Conservation (phyloP, 2,888 invertebrate genomes). For the Calameuta pallipes region DNA sequence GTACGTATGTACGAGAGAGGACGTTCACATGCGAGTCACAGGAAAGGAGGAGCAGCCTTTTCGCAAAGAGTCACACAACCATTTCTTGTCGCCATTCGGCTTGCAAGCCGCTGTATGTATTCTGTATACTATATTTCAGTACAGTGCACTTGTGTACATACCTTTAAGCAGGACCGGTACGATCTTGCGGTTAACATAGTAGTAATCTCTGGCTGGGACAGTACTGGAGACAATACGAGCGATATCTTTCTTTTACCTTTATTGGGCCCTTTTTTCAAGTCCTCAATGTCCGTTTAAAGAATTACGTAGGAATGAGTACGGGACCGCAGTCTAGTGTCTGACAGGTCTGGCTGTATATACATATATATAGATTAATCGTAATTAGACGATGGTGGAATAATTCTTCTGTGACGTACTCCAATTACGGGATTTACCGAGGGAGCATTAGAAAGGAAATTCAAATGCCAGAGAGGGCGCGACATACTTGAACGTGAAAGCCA, state of each 20-base stretch:
- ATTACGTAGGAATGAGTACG: background rate
- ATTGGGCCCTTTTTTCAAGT: background rate
- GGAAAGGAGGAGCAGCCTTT: background rate
- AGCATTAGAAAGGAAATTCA: conserved; percentile 25
- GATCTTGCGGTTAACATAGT: background rate
- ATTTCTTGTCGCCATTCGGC: background rate
- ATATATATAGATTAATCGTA: background rate
- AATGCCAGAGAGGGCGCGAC: background rate
- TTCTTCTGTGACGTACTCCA: background rate
- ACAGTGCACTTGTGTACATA: background rate
- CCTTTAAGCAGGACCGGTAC: background rate
- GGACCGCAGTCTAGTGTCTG: background rate
- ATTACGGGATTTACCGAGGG: conserved; percentile 6
- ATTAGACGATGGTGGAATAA: background rate
- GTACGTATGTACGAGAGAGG: background rate
- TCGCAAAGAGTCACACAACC: background rate
- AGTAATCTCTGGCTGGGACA: background rate
- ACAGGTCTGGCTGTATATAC: background rate
- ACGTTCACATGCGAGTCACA: background rate
- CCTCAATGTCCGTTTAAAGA: background rate
- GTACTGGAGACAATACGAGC: background rate
- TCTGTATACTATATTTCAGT: background rate
- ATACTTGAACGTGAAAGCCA: background rate
- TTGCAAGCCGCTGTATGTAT: background rate
- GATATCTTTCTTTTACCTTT: background rate